A percentile compares a stretch with the other conserved stretches of the same genome.
These are phyloP conservation scores for Hedychridium roseum DNA, from an alignment of 2,888 invertebrate species.

Conservation along the genomic window DNA sequence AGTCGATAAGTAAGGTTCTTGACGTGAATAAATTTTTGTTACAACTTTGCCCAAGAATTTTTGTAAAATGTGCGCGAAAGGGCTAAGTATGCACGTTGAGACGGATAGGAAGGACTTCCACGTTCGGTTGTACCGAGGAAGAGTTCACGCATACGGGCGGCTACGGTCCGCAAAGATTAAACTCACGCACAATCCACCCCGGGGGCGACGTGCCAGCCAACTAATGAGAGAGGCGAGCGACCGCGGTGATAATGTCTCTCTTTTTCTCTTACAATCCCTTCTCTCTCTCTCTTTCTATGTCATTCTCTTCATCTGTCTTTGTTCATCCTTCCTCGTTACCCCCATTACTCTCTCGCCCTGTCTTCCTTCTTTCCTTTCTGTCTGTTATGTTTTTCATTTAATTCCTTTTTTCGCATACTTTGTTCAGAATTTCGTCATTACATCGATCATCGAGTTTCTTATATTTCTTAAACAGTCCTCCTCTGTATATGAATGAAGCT, in stretches of 20 bases:
- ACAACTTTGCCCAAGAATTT: too few species aligned
- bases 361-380: too few species aligned
- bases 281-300: conserved; percentile 6
- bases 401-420: too few species aligned
- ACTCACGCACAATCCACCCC: conserved; percentile 56
- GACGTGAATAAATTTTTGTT: too few species aligned
- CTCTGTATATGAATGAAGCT: too few species aligned
- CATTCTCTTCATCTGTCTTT: neutral
- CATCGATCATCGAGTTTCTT: too few species aligned
- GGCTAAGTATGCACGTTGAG: conserved; percentile 20
- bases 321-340: neutral
- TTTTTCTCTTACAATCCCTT: conserved; percentile 5
- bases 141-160: conserved; percentile 44
- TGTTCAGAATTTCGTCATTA: too few species aligned
- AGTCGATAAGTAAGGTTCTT: too few species aligned
- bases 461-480: too few species aligned
- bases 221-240: conserved; percentile 59
- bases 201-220: conserved; percentile 53
- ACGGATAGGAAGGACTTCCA: conserved; percentile 10
- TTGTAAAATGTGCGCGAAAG: too few species aligned
- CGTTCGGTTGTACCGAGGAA: too few species aligned
- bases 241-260: conserved; percentile 49
- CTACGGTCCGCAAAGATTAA: conserved; percentile 55
- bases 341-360: neutral
- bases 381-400: too few species aligned